Evolutionary conservation across 2,888 invertebrate species (phyloP), one percentile per base, ranked within the genome.

Genomic region (Heliothis peltigera): DNA sequence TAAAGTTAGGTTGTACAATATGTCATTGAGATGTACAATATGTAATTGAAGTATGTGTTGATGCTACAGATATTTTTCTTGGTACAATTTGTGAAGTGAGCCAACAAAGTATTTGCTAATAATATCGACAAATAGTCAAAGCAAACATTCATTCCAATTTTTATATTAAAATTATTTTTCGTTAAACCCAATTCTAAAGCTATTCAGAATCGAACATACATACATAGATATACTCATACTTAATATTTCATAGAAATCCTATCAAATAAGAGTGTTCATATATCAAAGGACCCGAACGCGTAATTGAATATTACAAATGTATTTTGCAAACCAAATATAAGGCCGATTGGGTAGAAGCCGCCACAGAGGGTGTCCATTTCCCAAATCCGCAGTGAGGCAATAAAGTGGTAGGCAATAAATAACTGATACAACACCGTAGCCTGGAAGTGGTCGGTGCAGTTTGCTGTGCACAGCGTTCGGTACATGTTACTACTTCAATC

Each of bases 391-490:
- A 82, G 77, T 69, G 75, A 75, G 67, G 79, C 81, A 76, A 84
- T 79, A 80, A 80, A 80, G 74, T 80, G 81, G 80, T 78, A 70
- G 69, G 75, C 59, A 71, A 80, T 89, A 89, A 90, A 90, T 89
- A 90, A 89, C 89, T 81, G 87, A 88, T 86, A 87, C 83, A 83
- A 81, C 85, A 71, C 73, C 71, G 67, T 65, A 75, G 77, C 75
- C 80, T 84, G 83, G 74, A 83, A 84, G 85, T 87, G 80, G 80
- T 80, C 75, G 77, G 82, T 84, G 82, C 83, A 87, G 84, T 81
- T 85, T 75, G 80, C 82, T 65, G 44, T 62, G 66, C 74, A 70
- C 35, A 54, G 53, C 39, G 49, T 54, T 66, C 51, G 17, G 35
- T 44, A 70, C 65, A 69, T 60, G 66, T 54, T 19, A 43, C 62